These are phyloP conservation scores for Myripristis murdjan DNA, from an alignment of 2,797 vertebrate genomes.

Conservation along the genomic window DNA sequence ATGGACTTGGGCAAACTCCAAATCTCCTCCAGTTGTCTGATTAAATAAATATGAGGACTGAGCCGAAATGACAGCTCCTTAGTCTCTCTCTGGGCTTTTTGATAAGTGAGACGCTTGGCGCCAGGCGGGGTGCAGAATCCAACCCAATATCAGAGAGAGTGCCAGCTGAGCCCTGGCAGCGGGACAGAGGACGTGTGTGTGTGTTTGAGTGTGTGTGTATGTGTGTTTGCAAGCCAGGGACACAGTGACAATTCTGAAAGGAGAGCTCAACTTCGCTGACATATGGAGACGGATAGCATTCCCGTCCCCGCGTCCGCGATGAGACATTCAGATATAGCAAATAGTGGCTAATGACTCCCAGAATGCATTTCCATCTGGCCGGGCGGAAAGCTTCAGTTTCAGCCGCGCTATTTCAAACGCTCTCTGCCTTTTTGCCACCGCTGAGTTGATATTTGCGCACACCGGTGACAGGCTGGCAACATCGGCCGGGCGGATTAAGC, in stretches of 20 bases:
- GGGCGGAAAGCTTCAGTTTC: conserved; percentile 5
- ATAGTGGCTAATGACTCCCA: conserved; percentile 22
- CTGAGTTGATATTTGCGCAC: background rate
- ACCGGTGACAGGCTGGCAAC: background rate
- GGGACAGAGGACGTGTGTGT: background rate
- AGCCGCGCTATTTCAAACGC: conserved; percentile 17
- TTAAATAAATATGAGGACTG: background rate
- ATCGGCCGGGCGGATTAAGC: background rate
- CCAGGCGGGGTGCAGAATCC: background rate
- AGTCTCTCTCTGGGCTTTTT: conserved; percentile 4
- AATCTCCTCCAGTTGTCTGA: background rate
- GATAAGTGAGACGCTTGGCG: conserved; percentile 17
- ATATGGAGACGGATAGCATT: conserved; percentile 28
- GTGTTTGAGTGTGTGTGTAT: conserved; percentile 9
- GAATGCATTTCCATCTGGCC: conserved; percentile 6
- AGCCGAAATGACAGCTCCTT: conserved; percentile 24
- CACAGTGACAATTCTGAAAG: conserved; percentile 14
- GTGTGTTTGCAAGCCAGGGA: conserved; percentile 34
- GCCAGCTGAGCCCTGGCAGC: conserved; percentile 30
- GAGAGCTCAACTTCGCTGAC: conserved; percentile 32
- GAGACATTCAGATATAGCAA: background rate
- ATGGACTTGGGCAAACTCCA: background rate
- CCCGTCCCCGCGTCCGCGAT: conserved; percentile 13
- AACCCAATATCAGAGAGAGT: conserved; percentile 26
- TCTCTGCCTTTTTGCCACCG: background rate